Conservation (phyloP, 2,113 vertebrate genomes). For the Arothron firmamentum region DNA sequence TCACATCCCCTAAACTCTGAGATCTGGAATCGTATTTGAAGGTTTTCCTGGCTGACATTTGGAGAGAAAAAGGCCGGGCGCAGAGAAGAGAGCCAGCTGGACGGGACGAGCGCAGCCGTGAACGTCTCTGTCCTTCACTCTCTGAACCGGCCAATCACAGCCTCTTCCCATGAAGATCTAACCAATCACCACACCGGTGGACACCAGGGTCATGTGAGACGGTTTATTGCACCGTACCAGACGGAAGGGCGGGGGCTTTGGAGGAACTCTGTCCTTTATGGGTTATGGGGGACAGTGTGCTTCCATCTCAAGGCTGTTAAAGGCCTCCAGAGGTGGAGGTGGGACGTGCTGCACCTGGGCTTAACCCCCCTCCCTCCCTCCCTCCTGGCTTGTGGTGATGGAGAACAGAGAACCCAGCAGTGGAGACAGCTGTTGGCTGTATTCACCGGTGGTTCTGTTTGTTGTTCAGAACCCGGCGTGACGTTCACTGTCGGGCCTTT, state of each 20-base stretch:
- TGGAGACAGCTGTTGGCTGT: too few species aligned
- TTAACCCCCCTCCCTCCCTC: constrained; percentile 41
- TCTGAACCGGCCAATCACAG: constrained; percentile 8
- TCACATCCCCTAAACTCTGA: too few species aligned
- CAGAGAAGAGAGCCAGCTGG: constrained; percentile 14
- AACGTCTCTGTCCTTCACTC: constrained; percentile 26
- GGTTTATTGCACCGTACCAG: constrained; percentile 53
- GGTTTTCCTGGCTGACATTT: too few species aligned
- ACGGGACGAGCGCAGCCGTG: constrained; percentile 34
- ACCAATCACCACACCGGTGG: constrained; percentile 23
- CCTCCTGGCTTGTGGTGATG: background rate
- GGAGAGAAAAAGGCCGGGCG: too few species aligned
- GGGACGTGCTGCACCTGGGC: constrained; percentile 45
- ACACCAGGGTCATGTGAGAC: constrained; percentile 43
- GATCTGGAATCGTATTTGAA: too few species aligned
- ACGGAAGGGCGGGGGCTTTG: constrained; percentile 27
- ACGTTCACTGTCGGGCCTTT: too few species aligned
- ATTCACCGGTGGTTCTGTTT: too few species aligned
- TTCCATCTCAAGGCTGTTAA: constrained; percentile 50
- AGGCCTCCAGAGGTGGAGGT: constrained; percentile 36
- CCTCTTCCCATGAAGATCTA: constrained; percentile 10
- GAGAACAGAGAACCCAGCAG: too few species aligned
- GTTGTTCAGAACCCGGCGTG: too few species aligned
- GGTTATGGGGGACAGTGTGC: constrained; percentile 37
- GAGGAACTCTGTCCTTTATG: constrained; percentile 46